These are phyloP conservation scores for Pollimyrus isidori DNA, from an alignment of 2,113 vertebrate species.

Conservation along the genomic window DNA sequence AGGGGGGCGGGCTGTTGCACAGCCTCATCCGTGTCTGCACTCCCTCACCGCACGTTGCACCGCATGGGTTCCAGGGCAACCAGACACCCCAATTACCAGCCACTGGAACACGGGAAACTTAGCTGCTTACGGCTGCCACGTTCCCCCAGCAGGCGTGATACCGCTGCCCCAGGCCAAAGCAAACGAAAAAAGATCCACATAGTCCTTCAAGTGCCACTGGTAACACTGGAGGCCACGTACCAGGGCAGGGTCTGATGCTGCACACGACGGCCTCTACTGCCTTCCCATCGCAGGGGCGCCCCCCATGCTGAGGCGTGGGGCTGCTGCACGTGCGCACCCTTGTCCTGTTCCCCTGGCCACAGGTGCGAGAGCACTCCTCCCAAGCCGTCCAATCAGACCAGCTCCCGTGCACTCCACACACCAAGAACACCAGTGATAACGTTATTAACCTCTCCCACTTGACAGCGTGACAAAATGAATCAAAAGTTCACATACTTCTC, in stretches of 20 bases:
- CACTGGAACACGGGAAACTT: conserved; percentile 57
- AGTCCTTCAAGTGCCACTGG: neutral
- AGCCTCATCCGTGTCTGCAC: conserved; percentile 71
- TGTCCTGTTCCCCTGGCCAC: conserved; percentile 83
- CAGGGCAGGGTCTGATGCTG: conserved; percentile 78
- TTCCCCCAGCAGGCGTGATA: neutral
- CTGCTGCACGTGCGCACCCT: conserved; percentile 76
- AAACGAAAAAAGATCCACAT: neutral
- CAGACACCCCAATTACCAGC: conserved; percentile 80
- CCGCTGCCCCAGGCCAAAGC: neutral
- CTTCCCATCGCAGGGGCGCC: conserved; percentile 72
- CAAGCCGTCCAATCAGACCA: conserved; percentile 89
- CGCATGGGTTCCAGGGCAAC: conserved; percentile 82
- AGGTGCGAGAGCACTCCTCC: conserved; percentile 88
- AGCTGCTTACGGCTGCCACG: neutral
- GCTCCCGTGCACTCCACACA: conserved; percentile 74
- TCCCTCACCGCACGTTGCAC: conserved; percentile 77
- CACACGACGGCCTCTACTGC: conserved; percentile 75
- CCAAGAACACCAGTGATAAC: neutral
- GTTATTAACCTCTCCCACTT: neutral
- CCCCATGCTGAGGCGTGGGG: conserved; percentile 71
- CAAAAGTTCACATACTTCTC: neutral
- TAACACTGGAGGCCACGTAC: conserved; percentile 48
- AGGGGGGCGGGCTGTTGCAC: conserved; percentile 78
- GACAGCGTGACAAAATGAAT: neutral